phyloP scores from a whole-genome alignment of 1,140 invertebrate species.

The Wasmannia auropunctata region DNA sequence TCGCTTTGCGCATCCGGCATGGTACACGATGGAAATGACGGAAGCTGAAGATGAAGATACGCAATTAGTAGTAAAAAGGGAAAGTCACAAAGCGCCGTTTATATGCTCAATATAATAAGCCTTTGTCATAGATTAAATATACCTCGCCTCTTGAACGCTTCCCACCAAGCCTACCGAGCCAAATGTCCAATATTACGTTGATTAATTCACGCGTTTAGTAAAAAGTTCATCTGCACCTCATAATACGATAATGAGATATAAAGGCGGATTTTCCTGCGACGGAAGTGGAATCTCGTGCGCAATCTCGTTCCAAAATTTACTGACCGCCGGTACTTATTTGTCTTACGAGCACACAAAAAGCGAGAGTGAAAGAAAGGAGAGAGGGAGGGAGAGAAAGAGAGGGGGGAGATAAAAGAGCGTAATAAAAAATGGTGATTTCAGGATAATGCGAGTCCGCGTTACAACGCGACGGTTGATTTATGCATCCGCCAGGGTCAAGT shows the following conservation, averaged over 20 bases:
- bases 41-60: slow-evolving; percentile 48
- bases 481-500: slow-evolving; percentile 35
- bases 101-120: slow-evolving; percentile 30
- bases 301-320: slow-evolving; percentile 27
- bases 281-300: background rate
- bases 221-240: slow-evolving; percentile 17
- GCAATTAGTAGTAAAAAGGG: slow-evolving; percentile 43
- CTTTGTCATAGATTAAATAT: slow-evolving; percentile 41
- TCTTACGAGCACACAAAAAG: background rate
- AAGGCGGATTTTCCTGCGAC: background rate
- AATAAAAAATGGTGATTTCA: slow-evolving; percentile 24
- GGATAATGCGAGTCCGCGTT: slow-evolving; percentile 19
- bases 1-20: slow-evolving; percentile 22
- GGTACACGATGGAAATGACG: slow-evolving; percentile 33
- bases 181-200: slow-evolving; percentile 2
- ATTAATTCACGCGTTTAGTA: slow-evolving; percentile 36
- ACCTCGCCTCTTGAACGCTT: background rate
- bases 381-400: background rate
- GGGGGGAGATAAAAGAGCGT: background rate
- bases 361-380: background rate
- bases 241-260: background rate
- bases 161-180: background rate
- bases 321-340: background rate
- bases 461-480: slow-evolving; percentile 34
- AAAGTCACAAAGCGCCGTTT: slow-evolving; percentile 32